Base-by-base conservation (phyloP, 1,140 invertebrate genomes). In the Acyrthosiphon pisum region DNA sequence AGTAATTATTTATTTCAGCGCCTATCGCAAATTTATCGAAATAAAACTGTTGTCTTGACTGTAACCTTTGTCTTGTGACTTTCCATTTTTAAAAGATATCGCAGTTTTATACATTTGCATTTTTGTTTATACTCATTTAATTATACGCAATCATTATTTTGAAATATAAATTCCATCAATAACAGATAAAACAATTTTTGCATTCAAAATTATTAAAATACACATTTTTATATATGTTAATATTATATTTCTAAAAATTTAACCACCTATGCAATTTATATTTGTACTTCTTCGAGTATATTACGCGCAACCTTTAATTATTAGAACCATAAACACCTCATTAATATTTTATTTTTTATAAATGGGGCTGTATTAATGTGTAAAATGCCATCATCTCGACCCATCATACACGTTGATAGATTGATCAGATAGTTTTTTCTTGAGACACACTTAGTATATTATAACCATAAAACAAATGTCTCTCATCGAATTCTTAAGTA, bases 81-180 rank as follows among this genome's bases (percentile, higher is more conserved):
- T 90, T 60, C 50, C 88, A 68, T 90, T 90, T 91, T 91, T 35
- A 91, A 81, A 91, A 91, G 48, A 83, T 91, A 91, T 91, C 6
- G 90, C 90, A 91, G 90, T 91, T 91, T 91, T 91, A 91, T 91
- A 91, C 90, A 91, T 91, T 91, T 48, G n/a, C 46, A 83, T 81
- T 83, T 83, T 81, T 92, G 14, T 83, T 81, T 81, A 50, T 68
- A 44, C 14, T 68, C 9, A 26, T 90, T 60, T 35, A 68, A 90
- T 68, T 90, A 90, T 90, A 90, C 53, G 89, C 89, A 90, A 90
- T 90, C 56, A 68, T 89, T 89, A 56, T 68, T 60, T 60, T 76
- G 46, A 90, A 90, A 18, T 90, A 60, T 90, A 20, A 90, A 53
- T 89, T 60, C 56, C 37, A 30, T 37, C 26, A 48, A 87, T 44